Percentiles rank a stretch among this genome's conserved stretches.
Conservation (phyloP, 2,797 vertebrate genomes). For the Coregonus suidteri region DNA sequence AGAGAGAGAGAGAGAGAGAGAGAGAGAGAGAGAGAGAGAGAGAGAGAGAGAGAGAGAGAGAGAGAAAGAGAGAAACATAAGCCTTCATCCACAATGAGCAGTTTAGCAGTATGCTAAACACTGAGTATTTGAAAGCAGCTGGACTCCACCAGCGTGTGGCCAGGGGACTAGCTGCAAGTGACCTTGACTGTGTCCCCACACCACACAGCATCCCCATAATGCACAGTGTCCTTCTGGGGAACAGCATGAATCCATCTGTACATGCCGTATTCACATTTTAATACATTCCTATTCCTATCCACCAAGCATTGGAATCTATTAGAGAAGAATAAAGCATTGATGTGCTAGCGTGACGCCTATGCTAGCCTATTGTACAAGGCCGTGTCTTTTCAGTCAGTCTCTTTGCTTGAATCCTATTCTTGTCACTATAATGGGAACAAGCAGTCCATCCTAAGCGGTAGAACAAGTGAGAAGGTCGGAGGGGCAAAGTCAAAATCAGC, state of each 20-base stretch:
- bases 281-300: neutral
- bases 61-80: neutral
- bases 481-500: conserved; percentile 6
- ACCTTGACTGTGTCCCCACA: conserved; percentile 4
- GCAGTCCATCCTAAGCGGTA: neutral
- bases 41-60: too few relatives aligned
- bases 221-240: neutral
- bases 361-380: neutral
- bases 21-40: neutral
- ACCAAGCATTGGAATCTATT: neutral
- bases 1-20: neutral
- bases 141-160: conserved; percentile 23
- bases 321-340: neutral
- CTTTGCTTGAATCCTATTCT: neutral
- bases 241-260: neutral
- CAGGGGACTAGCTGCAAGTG: neutral
- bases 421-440: neutral
- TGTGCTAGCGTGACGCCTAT: neutral
- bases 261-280: neutral
- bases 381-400: neutral
- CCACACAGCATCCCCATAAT: neutral
- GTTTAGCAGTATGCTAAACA: conserved; percentile 21
- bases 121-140: conserved; percentile 37
- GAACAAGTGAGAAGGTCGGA: neutral
- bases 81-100: neutral